phyloP scores from a whole-genome alignment of 1,140 invertebrate species.

The Stegodyphus mimosarum region DNA sequence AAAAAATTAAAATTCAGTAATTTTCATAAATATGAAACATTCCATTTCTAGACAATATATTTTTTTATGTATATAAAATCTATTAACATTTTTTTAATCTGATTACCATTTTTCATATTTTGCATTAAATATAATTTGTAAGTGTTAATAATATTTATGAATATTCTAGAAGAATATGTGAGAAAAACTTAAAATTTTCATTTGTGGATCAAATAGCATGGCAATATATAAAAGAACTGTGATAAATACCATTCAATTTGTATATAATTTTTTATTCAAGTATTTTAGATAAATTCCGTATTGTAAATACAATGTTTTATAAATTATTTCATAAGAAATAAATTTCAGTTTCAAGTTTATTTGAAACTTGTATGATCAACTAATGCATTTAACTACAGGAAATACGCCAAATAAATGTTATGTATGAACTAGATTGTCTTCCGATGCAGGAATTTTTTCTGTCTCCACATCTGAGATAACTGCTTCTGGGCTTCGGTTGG shows the following conservation, averaged over 20 bases:
- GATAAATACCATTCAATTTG: neutral
- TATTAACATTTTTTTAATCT: too few species aligned
- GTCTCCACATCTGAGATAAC: slow-evolving; percentile 37
- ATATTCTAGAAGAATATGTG: too few species aligned
- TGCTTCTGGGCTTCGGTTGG: slow-evolving; percentile 35
- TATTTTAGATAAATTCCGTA: neutral
- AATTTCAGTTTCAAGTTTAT: neutral
- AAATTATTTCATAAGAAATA: neutral
- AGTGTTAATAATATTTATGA: too few species aligned
- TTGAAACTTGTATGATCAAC: neutral
- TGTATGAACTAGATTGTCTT: slow-evolving; percentile 25
- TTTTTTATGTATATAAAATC: too few species aligned
- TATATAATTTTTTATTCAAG: neutral
- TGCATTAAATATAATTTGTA: too few species aligned
- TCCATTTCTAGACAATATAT: too few species aligned
- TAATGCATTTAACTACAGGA: neutral
- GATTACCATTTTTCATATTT: too few species aligned
- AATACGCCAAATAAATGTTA: slow-evolving; percentile 4
- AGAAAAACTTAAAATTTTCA: too few species aligned
- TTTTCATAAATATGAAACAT: too few species aligned
- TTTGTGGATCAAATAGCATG: too few species aligned
- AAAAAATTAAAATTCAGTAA: too few species aligned
- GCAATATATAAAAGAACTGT: too few species aligned
- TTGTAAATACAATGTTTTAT: neutral
- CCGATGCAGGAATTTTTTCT: slow-evolving; percentile 39